Conservation (phyloP, 2,888 invertebrate genomes). For the Cheilosia scutellata region DNA sequence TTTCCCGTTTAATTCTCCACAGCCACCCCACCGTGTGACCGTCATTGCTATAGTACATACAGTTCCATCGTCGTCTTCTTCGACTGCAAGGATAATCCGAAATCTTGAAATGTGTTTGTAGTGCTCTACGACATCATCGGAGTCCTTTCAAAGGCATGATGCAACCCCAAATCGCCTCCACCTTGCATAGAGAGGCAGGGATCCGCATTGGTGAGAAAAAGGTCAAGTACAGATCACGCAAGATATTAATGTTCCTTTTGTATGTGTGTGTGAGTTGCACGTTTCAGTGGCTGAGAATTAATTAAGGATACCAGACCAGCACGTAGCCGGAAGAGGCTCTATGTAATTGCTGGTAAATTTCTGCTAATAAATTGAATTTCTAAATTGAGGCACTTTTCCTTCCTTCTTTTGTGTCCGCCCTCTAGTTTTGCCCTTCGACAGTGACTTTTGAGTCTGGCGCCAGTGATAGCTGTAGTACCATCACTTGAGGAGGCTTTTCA, state of each 20-base stretch:
- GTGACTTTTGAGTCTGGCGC: slow-evolving; percentile 17
- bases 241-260: slow-evolving; percentile 42
- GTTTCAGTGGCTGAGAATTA: slow-evolving; percentile 45
- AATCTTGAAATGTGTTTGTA: slow-evolving; percentile 60
- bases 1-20: slow-evolving; percentile 7
- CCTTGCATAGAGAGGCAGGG: slow-evolving; percentile 1
- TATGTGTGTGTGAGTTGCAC: slow-evolving; percentile 2
- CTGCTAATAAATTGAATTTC: slow-evolving; percentile 62
- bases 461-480: slow-evolving; percentile 41
- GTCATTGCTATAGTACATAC: background rate
- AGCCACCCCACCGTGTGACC: slow-evolving; percentile 17
- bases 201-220: slow-evolving; percentile 30
- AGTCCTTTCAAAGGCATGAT: slow-evolving; percentile 40
- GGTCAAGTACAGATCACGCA: slow-evolving; percentile 72
- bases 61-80: slow-evolving; percentile 9
- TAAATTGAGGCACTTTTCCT: slow-evolving; percentile 17
- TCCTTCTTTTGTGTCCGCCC: background rate
- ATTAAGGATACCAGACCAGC: slow-evolving; percentile 63
- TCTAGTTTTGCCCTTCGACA: background rate
- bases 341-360: slow-evolving; percentile 62
- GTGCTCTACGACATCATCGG: slow-evolving; percentile 38
- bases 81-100: slow-evolving; percentile 53
- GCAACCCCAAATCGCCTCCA: slow-evolving; percentile 13
- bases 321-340: slow-evolving; percentile 51
- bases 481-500: slow-evolving; percentile 15